A percentile compares a stretch with the other conserved stretches of the same genome.
These are phyloP conservation scores for Drosophila recens DNA, from an alignment of 2,888 invertebrate species.

Conservation along the genomic window DNA sequence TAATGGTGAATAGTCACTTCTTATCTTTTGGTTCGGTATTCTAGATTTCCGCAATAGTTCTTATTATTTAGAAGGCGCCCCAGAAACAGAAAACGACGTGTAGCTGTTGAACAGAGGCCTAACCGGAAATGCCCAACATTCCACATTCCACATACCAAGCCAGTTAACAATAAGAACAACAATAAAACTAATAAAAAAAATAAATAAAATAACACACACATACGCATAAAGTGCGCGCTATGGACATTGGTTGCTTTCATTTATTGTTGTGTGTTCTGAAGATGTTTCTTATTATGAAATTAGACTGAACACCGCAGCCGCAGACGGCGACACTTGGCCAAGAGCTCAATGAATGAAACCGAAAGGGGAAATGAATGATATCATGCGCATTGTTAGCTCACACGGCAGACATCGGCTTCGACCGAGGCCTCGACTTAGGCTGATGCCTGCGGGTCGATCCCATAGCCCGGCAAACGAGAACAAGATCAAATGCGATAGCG, in stretches of 20 bases:
- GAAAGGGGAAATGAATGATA: constrained; percentile 76
- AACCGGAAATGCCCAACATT: constrained; percentile 73
- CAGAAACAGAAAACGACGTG: constrained; percentile 15
- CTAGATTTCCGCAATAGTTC: constrained; percentile 13
- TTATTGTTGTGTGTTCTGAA: constrained; percentile 64
- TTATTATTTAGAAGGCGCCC: constrained; percentile 35
- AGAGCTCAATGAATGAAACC: constrained; percentile 74
- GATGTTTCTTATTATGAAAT: constrained; percentile 80
- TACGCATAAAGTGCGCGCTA: constrained; percentile 30
- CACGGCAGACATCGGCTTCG: constrained; percentile 37
- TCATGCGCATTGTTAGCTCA: constrained; percentile 77
- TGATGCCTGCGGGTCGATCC: constrained; percentile 72
- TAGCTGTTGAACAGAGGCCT: constrained; percentile 25
- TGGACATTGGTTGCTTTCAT: constrained; percentile 53
- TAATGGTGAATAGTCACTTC: background rate
- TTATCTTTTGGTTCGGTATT: background rate
- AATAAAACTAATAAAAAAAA: constrained; percentile 60
- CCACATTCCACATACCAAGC: constrained; percentile 59
- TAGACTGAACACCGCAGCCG: constrained; percentile 66
- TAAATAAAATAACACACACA: constrained; percentile 44
- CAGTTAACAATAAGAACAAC: constrained; percentile 63
- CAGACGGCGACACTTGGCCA: constrained; percentile 70
- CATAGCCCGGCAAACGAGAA: constrained; percentile 78
- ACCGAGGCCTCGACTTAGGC: constrained; percentile 1
- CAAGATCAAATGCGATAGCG: constrained; percentile 84